Evolutionary conservation across 2,113 vertebrate genomes (phyloP).

Genomic region (Thalassarche chlororhynchos): DNA sequence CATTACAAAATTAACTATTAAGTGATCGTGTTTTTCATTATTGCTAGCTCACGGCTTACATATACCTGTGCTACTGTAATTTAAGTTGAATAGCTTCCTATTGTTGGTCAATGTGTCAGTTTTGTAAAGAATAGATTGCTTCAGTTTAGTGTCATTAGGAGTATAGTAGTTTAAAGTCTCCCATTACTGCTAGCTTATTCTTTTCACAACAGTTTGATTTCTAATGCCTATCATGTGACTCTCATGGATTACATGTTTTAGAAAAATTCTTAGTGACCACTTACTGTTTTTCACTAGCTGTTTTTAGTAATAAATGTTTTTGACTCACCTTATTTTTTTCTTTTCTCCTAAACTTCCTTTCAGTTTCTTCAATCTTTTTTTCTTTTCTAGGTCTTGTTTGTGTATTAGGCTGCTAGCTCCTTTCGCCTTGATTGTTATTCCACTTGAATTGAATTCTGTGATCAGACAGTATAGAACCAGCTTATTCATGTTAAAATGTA

Average conservation of each 20-base stretch:
- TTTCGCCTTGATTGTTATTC: not conserved
- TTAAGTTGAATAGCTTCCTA: not conserved
- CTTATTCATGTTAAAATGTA: not conserved
- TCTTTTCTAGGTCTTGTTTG: slow-evolving; percentile 29
- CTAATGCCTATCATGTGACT: not conserved
- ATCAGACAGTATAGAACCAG: slow-evolving; percentile 6
- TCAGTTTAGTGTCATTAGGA: not conserved
- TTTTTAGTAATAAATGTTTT: slow-evolving; percentile 6
- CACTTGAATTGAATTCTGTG: not conserved
- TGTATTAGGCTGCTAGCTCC: slow-evolving; percentile 2
- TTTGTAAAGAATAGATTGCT: not conserved
- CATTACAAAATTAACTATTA: not conserved
- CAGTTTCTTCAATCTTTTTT: not conserved
- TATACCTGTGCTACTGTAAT: not conserved
- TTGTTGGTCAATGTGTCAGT: not conserved
- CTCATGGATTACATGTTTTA: not conserved
- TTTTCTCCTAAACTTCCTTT: slow-evolving; percentile 14
- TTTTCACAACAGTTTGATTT: slow-evolving; percentile 28
- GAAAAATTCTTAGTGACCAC: not conserved
- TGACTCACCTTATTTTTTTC: not conserved
- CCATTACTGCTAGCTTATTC: not conserved
- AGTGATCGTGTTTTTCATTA: not conserved
- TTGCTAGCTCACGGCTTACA: not conserved
- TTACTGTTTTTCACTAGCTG: not conserved
- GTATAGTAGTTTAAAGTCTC: not conserved